These are phyloP conservation scores for Hetaerina titia DNA, from an alignment of 2,888 invertebrate genomes.

Conservation along the genomic window DNA sequence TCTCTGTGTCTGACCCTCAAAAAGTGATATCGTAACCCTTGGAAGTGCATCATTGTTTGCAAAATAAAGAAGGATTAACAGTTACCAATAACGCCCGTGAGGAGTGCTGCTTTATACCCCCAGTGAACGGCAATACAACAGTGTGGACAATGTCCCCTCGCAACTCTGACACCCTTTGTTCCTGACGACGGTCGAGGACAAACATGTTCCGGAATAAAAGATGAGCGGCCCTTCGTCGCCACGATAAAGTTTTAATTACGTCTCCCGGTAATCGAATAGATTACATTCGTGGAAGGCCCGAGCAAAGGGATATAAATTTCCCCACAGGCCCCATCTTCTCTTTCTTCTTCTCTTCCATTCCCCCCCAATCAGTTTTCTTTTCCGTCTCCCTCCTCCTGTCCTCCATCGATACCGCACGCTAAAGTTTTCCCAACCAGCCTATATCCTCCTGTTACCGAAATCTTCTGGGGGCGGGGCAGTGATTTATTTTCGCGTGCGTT, in stretches of 20 bases:
- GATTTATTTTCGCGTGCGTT: neutral
- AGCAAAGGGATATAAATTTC: neutral
- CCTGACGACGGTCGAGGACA: constrained; percentile 51
- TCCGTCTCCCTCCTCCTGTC: neutral
- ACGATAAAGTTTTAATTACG: neutral
- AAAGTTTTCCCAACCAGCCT: neutral
- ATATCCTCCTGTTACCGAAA: neutral
- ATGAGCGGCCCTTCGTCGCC: constrained; percentile 54
- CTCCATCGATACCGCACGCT: neutral
- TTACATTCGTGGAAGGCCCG: neutral
- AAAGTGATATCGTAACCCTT: neutral
- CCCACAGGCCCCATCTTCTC: neutral
- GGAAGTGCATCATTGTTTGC: neutral
- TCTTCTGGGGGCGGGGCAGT: constrained; percentile 40
- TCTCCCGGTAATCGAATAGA: neutral
- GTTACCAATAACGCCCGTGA: neutral
- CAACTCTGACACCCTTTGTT: neutral
- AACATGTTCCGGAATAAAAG: constrained; percentile 64
- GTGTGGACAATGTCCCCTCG: constrained; percentile 58
- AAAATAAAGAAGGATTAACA: neutral
- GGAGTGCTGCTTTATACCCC: neutral
- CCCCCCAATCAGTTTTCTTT: neutral
- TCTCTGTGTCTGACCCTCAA: neutral
- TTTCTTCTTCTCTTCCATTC: neutral
- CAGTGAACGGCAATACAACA: neutral